Percentiles rank a stretch among this genome's conserved stretches.
Evolutionary conservation across 2,888 invertebrate genomes (phyloP).

Genomic region (Synanthedon tipuliformis): DNA sequence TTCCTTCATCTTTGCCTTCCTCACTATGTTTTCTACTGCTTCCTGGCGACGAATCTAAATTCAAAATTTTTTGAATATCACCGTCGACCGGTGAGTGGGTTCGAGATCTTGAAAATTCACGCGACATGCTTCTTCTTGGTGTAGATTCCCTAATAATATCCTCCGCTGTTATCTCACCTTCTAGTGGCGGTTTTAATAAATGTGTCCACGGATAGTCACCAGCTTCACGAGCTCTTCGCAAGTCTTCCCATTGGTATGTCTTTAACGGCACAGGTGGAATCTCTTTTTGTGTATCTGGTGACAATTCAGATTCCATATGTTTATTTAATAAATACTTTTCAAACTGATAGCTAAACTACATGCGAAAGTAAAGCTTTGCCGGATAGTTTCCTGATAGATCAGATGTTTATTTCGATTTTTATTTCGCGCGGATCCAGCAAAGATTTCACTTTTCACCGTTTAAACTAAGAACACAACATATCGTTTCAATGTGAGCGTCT

Average conservation of each 20-base stretch:
- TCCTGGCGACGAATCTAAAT: slow-evolving; percentile 61
- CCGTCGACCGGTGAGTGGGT: slow-evolving; percentile 50
- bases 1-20: slow-evolving; percentile 56
- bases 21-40: slow-evolving; percentile 61
- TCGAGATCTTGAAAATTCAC: slow-evolving; percentile 55
- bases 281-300: slow-evolving; percentile 58
- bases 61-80: slow-evolving; percentile 51
- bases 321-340: slow-evolving; percentile 28
- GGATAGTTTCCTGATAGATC: slow-evolving; percentile 15
- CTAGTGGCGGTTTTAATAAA: slow-evolving; percentile 74
- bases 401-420: slow-evolving; percentile 9
- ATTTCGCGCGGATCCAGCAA: slow-evolving; percentile 44
- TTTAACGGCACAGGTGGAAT: slow-evolving; percentile 78
- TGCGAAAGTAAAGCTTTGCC: slow-evolving; percentile 16
- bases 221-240: slow-evolving; percentile 75
- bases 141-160: slow-evolving; percentile 59
- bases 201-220: slow-evolving; percentile 88
- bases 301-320: slow-evolving; percentile 70
- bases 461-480: slow-evolving; percentile 65
- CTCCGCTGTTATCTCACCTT: slow-evolving; percentile 61
- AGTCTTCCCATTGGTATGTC: slow-evolving; percentile 86
- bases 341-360: slow-evolving; percentile 9
- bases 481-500: slow-evolving; percentile 59
- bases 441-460: slow-evolving; percentile 43
- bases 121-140: slow-evolving; percentile 60